Percentiles rank a stretch among this genome's conserved stretches.
These are phyloP conservation scores for Temnopleurus reevesii DNA, from an alignment of 53 echinoderm and acorn worm species.

Conservation along the genomic window DNA sequence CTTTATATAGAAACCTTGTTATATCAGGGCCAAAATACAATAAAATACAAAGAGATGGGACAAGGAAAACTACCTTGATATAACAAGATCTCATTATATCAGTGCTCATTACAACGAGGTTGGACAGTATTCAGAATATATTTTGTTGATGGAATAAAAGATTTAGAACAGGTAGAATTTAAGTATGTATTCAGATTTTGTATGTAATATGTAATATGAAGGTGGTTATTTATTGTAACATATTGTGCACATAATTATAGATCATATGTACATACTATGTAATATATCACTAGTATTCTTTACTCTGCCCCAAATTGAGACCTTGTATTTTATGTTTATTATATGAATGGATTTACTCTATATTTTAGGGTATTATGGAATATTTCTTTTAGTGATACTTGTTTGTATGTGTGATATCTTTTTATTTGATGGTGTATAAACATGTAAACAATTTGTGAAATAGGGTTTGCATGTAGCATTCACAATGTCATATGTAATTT, in stretches of 20 bases:
- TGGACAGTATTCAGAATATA: background rate
- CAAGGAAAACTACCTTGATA: background rate
- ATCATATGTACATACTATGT: background rate
- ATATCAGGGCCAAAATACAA: too few relatives aligned
- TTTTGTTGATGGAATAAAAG: background rate
- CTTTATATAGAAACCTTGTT: too few relatives aligned
- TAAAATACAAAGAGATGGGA: too few relatives aligned
- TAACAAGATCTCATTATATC: background rate
- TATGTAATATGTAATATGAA: background rate
- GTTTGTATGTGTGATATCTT: background rate
- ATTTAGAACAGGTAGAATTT: background rate
- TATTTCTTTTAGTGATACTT: background rate
- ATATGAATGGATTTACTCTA: too few relatives aligned
- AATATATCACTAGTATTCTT: background rate
- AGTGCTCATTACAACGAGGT: background rate
- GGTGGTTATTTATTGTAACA: conserved; percentile 9
- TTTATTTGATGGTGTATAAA: background rate
- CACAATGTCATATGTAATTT: too few relatives aligned
- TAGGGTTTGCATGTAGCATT: background rate
- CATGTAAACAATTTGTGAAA: background rate
- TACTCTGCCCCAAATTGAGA: conserved; percentile 14
- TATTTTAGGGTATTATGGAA: too few relatives aligned
- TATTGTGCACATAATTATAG: background rate
- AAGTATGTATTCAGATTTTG: background rate
- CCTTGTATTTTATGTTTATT: background rate